These are phyloP conservation scores for Physeter macrocephalus DNA, from an alignment of 2,113 vertebrate genomes.

Conservation along the genomic window DNA sequence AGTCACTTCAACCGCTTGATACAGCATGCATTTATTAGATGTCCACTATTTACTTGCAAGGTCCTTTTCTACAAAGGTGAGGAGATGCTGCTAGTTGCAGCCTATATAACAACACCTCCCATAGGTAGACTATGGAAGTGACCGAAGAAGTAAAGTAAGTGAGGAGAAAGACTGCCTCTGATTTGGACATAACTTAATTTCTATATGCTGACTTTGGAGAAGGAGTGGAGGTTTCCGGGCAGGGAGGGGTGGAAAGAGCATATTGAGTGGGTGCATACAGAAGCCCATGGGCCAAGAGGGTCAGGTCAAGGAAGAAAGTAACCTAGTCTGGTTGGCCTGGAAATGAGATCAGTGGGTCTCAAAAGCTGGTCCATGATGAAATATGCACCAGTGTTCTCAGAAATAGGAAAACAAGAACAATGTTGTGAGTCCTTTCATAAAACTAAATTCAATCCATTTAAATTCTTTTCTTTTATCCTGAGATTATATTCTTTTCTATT, in stretches of 20 bases:
- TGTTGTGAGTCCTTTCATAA: neutral
- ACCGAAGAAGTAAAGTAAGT: neutral
- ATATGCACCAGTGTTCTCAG: neutral
- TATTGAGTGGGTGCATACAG: neutral
- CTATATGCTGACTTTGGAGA: slow-evolving; percentile 8
- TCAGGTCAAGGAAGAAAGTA: neutral
- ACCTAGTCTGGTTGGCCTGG: neutral
- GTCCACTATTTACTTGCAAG: neutral
- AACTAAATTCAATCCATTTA: neutral
- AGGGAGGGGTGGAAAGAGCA: neutral
- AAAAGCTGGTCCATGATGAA: neutral
- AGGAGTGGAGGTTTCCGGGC: neutral
- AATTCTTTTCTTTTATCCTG: neutral
- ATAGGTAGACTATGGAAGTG: neutral
- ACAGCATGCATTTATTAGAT: neutral
- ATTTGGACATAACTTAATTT: neutral
- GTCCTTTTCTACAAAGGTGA: neutral
- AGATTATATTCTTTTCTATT: neutral
- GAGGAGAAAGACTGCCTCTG: neutral
- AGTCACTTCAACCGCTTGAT: neutral
- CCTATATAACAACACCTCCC: neutral
- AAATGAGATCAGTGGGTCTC: neutral
- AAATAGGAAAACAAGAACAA: neutral
- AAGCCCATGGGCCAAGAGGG: neutral
- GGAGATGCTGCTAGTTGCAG: neutral